Percentiles rank a stretch among this genome's conserved stretches.
Conservation (phyloP, 2,888 invertebrate species). For the Smittia sp. region DNA sequence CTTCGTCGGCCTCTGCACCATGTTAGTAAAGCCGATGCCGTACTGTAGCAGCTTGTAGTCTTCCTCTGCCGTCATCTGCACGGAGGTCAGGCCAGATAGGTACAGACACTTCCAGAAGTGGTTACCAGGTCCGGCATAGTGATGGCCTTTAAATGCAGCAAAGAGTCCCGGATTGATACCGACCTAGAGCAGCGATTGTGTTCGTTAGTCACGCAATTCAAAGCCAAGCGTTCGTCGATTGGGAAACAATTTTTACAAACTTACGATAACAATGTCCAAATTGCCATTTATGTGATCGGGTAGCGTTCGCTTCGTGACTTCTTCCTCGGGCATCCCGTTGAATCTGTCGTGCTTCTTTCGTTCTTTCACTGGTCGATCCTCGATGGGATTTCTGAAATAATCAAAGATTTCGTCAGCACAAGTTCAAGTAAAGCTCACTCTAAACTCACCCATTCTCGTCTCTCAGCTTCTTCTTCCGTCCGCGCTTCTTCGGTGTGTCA, state of each 20-base stretch:
- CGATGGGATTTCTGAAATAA: conserved; percentile 38
- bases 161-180: conserved; percentile 97
- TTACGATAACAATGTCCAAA: conserved; percentile 97
- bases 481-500: conserved; percentile 72
- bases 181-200: conserved; percentile 63
- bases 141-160: conserved; percentile 97
- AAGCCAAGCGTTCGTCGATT: not conserved
- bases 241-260: conserved; percentile 55
- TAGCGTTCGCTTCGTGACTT: conserved; percentile 87
- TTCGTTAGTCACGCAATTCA: conserved; percentile 25
- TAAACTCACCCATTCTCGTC: conserved; percentile 60
- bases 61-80: conserved; percentile 95
- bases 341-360: conserved; percentile 92
- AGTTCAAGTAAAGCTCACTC: not conserved
- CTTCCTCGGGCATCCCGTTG: conserved; percentile 95
- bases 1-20: conserved; percentile 92
- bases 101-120: conserved; percentile 99
- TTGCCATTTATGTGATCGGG: conserved; percentile 92
- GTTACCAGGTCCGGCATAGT: conserved; percentile 98
- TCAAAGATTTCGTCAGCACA: not conserved
- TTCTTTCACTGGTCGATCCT: conserved; percentile 63
- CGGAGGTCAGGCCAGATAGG: conserved; percentile 88
- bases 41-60: conserved; percentile 89
- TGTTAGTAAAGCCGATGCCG: conserved; percentile 98
- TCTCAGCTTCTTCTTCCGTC: conserved; percentile 80